A percentile compares a stretch with the other conserved stretches of the same genome.
Evolutionary conservation across 2,888 invertebrate genomes (phyloP).

Genomic region (Microdon myrmicae): DNA sequence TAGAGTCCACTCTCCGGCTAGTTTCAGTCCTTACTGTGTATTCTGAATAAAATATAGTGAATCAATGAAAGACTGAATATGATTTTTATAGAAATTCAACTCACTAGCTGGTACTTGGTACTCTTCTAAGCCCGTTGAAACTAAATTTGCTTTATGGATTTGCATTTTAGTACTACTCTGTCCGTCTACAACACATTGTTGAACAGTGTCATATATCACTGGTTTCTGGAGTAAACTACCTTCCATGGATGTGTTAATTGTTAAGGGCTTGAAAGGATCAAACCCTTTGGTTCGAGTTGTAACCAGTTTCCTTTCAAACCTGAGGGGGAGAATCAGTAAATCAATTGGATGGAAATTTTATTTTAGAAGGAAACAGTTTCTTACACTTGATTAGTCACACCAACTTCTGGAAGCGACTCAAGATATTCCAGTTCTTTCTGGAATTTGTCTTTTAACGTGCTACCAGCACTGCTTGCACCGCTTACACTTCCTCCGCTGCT

Average conservation of each 20-base stretch:
- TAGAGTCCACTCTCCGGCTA: slow-evolving; percentile 53
- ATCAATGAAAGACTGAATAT: background rate
- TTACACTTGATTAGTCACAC: slow-evolving; percentile 66
- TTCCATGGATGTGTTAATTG: slow-evolving; percentile 59
- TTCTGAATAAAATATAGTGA: slow-evolving; percentile 19
- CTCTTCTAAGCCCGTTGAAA: slow-evolving; percentile 60
- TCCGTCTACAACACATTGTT: slow-evolving; percentile 59
- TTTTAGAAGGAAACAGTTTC: no score
- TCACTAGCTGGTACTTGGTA: slow-evolving; percentile 57
- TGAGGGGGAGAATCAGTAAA: slow-evolving; percentile 30
- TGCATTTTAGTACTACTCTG: slow-evolving; percentile 63
- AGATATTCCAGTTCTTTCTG: slow-evolving; percentile 63
- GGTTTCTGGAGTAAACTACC: slow-evolving; percentile 29
- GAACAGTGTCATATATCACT: slow-evolving; percentile 35
- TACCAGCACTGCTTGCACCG: slow-evolving; percentile 46
- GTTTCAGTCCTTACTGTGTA: slow-evolving; percentile 41
- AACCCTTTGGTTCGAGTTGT: slow-evolving; percentile 64
- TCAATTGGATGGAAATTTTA: no score
- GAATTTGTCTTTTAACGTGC: slow-evolving; percentile 58
- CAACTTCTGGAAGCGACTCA: slow-evolving; percentile 64
- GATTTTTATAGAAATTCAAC: slow-evolving; percentile 29
- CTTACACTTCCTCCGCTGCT: slow-evolving; percentile 31
- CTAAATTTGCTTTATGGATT: slow-evolving; percentile 62
- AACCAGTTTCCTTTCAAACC: slow-evolving; percentile 64
- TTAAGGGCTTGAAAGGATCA: slow-evolving; percentile 64